These are phyloP conservation scores for Eriosoma lanigerum DNA, from an alignment of 1,140 invertebrate species.

Conservation along the genomic window DNA sequence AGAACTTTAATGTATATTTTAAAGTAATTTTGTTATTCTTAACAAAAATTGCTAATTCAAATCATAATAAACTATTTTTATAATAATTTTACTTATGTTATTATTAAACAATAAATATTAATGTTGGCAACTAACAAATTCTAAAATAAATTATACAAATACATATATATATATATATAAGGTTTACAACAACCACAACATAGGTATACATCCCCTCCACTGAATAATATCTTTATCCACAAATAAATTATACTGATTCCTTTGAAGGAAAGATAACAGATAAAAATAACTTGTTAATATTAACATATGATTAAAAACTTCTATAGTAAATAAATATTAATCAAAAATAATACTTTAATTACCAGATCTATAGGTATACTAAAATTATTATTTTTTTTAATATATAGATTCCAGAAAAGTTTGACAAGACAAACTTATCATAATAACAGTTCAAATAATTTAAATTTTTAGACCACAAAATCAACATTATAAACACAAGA, in stretches of 20 bases:
- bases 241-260: neutral
- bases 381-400: no score
- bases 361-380: neutral
- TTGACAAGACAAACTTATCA: no score
- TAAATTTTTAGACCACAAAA: neutral
- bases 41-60: no score
- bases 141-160: neutral
- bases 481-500: neutral
- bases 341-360: neutral
- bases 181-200: neutral
- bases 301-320: conserved; percentile 1
- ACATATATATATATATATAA: no score
- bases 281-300: conserved; percentile 14
- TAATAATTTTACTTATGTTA: no score
- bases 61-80: no score
- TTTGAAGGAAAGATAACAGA: neutral
- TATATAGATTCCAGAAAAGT: no score
- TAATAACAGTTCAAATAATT: no score
- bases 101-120: no score
- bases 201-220: neutral
- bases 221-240: neutral
- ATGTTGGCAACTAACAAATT: neutral
- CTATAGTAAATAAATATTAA: neutral
- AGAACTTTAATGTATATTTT: no score
- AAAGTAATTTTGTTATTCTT: no score